A percentile compares a stretch with the other conserved stretches of the same genome.
These are phyloP conservation scores for Limonius californicus DNA, from an alignment of 1,140 invertebrate genomes.

Conservation along the genomic window DNA sequence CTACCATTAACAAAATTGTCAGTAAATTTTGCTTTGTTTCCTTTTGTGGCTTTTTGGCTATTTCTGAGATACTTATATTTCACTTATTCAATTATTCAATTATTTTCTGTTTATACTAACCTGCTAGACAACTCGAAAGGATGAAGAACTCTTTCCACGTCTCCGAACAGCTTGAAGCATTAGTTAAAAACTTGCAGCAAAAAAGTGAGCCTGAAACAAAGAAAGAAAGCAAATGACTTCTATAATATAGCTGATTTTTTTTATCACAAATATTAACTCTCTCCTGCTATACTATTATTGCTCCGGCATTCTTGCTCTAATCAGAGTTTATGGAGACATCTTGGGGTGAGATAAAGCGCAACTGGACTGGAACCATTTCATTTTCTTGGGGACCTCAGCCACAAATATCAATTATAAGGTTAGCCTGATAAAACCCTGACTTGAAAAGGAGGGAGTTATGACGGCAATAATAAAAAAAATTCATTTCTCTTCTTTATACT, in stretches of 20 bases:
- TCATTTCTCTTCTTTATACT: no score
- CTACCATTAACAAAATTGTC: no score
- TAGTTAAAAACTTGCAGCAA: constrained; percentile 37
- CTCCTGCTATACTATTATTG: constrained; percentile 20
- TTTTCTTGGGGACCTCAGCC: constrained; percentile 34
- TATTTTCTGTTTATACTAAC: constrained; percentile 28
- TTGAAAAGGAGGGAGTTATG: constrained; percentile 12
- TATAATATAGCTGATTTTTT: constrained; percentile 1
- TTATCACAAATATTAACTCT: constrained; percentile 9
- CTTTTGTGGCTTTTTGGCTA: no score
- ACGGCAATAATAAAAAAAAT: not conserved
- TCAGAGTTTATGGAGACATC: constrained; percentile 46
- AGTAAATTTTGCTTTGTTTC: no score
- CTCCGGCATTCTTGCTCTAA: constrained; percentile 30
- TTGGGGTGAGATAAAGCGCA: constrained; percentile 41
- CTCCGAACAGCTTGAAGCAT: constrained; percentile 50
- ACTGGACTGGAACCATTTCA: constrained; percentile 39
- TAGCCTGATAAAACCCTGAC: not conserved
- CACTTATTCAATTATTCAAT: not conserved
- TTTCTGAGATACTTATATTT: no score
- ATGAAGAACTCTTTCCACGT: constrained; percentile 48
- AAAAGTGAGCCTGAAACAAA: constrained; percentile 44
- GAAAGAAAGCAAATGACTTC: not conserved
- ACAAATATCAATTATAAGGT: constrained; percentile 43
- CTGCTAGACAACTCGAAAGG: constrained; percentile 49